Evolutionary conservation across 2,113 vertebrate genomes (phyloP).

Genomic region (Columbina picui): DNA sequence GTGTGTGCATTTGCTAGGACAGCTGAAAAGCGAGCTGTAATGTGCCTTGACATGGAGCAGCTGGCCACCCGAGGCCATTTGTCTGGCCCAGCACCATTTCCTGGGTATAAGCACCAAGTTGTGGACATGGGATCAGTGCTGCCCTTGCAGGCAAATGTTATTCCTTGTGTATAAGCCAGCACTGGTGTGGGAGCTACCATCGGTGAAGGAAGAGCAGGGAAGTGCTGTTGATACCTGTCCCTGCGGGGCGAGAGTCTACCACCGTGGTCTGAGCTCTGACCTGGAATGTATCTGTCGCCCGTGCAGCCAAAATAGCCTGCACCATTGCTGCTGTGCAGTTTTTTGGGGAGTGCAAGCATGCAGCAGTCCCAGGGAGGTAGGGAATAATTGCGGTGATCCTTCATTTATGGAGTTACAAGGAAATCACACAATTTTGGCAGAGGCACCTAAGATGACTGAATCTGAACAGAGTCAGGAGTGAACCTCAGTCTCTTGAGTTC

Average conservation of each 20-base stretch:
- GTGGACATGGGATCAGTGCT: neutral
- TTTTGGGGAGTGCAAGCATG: neutral
- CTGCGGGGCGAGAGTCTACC: neutral
- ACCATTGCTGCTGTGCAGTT: neutral
- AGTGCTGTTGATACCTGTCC: neutral
- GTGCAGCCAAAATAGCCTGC: neutral
- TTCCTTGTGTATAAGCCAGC: neutral
- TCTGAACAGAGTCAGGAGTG: accelerated
- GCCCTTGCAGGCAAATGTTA: neutral
- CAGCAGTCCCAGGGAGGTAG: neutral
- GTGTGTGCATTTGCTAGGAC: neutral
- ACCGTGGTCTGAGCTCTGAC: neutral
- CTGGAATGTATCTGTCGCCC: neutral
- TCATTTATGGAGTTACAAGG: neutral
- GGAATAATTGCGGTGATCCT: neutral
- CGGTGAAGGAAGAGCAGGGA: neutral
- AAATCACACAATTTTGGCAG: neutral
- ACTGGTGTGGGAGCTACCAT: neutral
- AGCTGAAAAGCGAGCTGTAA: neutral
- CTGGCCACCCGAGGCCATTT: neutral
- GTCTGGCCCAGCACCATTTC: neutral
- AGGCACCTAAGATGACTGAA: neutral
- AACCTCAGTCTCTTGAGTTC: neutral
- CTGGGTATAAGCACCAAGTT: too few species aligned
- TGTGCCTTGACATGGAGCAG: neutral